phyloP scores from a whole-genome alignment of 2,888 invertebrate genomes.

The Cecidostiba fungosa region DNA sequence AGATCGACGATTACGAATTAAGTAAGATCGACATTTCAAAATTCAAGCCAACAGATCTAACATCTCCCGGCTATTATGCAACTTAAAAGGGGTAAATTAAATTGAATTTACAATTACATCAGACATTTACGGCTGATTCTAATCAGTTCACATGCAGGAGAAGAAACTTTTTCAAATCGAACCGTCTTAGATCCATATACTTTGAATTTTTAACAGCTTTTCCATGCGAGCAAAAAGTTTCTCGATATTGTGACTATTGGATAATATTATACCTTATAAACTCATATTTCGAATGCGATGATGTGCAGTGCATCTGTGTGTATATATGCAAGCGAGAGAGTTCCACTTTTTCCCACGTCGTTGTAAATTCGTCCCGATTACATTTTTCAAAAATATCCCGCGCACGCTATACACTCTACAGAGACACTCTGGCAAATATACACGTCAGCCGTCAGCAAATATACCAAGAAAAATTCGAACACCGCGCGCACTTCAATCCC shows the following conservation, averaged over 20 bases:
- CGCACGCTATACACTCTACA: neutral
- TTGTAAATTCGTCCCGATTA: neutral
- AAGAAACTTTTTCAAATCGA: too few relatives aligned
- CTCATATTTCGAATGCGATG: neutral
- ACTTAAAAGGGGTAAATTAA: too few relatives aligned
- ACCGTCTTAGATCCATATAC: too few relatives aligned
- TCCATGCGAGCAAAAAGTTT: too few relatives aligned
- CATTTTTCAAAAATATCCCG: neutral
- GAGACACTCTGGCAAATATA: neutral
- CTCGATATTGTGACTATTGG: neutral
- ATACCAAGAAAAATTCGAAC: neutral
- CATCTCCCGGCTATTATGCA: neutral
- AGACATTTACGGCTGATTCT: too few relatives aligned
- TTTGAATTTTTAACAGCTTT: too few relatives aligned
- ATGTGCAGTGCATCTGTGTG: neutral
- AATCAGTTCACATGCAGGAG: too few relatives aligned
- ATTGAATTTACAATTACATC: too few relatives aligned
- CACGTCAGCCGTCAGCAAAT: neutral
- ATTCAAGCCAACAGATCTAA: conserved; percentile 15
- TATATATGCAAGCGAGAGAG: neutral
- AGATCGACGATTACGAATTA: conserved; percentile 20
- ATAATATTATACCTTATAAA: neutral
- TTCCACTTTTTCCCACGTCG: neutral
- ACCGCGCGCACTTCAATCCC: neutral
- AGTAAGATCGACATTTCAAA: neutral